Percentiles rank a stretch among this genome's conserved stretches.
Evolutionary conservation across 2,888 invertebrate species (phyloP).

Genomic region (Oscheius onirici): DNA sequence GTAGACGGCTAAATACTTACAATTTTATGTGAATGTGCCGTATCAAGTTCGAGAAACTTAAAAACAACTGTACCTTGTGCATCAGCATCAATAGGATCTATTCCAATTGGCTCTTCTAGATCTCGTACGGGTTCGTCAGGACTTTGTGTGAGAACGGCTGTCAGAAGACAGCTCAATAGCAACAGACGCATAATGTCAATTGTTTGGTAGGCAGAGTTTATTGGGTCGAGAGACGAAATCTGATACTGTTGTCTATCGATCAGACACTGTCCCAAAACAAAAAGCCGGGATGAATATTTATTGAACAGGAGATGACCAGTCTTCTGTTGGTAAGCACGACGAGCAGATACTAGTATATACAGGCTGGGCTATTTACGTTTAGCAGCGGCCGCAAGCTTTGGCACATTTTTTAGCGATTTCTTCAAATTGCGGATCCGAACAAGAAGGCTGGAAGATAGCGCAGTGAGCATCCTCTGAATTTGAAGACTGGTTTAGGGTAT

Average conservation of each 20-base stretch:
- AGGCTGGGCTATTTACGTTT: background rate
- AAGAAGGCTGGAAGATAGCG: slow-evolving; percentile 11
- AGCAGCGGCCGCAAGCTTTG: slow-evolving; percentile 2
- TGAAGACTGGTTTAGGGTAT: background rate
- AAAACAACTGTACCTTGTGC: background rate
- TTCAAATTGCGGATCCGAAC: background rate
- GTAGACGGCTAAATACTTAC: slow-evolving; percentile 45
- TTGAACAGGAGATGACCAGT: slow-evolving; percentile 17
- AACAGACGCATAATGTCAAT: background rate
- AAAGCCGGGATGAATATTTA: slow-evolving; percentile 17
- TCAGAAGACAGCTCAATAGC: background rate
- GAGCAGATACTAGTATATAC: background rate
- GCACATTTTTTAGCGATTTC: background rate
- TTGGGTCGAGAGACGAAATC: background rate
- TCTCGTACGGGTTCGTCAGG: background rate
- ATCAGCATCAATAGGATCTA: slow-evolving; percentile 7
- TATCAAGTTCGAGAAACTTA: background rate
- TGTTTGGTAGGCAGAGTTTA: slow-evolving; percentile 8
- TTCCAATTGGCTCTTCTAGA: background rate
- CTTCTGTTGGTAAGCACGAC: slow-evolving; percentile 12
- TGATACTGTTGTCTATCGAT: background rate
- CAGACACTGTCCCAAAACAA: background rate
- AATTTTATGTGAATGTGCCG: background rate
- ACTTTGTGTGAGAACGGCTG: background rate
- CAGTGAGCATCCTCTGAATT: slow-evolving; percentile 5